Evolutionary conservation across 2,113 vertebrate genomes (phyloP), one percentile per base, ranked within the genome.

Genomic region (Suricata suricatta): DNA sequence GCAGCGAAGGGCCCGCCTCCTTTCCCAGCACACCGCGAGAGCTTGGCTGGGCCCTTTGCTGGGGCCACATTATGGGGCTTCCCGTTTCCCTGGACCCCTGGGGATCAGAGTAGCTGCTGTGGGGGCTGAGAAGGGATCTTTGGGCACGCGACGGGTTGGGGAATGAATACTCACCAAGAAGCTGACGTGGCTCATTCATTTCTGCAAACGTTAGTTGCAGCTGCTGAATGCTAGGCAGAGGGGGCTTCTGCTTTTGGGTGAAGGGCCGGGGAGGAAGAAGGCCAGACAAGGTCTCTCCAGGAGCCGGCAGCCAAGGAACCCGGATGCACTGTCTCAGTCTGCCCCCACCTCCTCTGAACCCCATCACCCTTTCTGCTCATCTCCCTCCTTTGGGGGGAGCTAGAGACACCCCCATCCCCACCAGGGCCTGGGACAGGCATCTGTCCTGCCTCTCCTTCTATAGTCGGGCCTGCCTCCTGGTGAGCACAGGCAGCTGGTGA

Each of bases 281-380:
- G 29, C 41, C 35, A 68, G 80, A 16, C 7, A 74, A n/a, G 25
- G 50, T 54, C 29, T 54, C 7, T 52, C 76, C 9, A 33, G 68
- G n/a, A 68, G 19, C 76, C 3, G 2, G 44, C 27, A 21, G 23
- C 52, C n/a, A 60, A 15, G 13, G 66, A 21, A 60, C 77, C 33
- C 0, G 1, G 21, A 68, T 10, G 2, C 64, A 17, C 35, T 0
- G 2, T 21, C 12, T 3, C 60, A 2, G 0, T 57, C 77, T 27
- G 47, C 27, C 2, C 25, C 87, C 38, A 21, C 25, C 16, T 54
- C n/a, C 35, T 84, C 87, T 7, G 2, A 87, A 16, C 4, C 44
- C 35, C 4, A 0, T 0, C 63, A 14, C 17, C 15, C 83, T 57
- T 31, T 79, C 50, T 19, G 35, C 47, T 92, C n/a, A 14, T 33